Percentiles rank a stretch among this genome's conserved stretches.
These are phyloP conservation scores for Cosmorhoe ocellata DNA, from an alignment of 2,888 invertebrate species.

Conservation along the genomic window DNA sequence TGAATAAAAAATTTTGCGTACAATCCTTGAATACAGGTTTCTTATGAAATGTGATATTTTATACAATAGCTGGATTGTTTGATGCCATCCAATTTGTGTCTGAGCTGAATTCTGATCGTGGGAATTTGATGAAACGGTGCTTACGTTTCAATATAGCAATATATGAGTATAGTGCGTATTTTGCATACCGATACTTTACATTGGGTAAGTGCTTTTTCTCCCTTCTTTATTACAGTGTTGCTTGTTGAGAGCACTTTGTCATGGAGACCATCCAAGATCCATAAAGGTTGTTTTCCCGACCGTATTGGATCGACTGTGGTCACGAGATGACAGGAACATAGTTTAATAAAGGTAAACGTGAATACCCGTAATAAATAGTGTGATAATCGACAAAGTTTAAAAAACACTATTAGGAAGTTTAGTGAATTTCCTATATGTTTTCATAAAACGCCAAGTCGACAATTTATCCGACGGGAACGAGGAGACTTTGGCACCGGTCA, in stretches of 20 bases:
- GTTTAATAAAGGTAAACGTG: too few relatives aligned
- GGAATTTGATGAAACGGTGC: not conserved
- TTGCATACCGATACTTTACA: too few relatives aligned
- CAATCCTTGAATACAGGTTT: conserved; percentile 21
- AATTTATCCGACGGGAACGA: conserved; percentile 11
- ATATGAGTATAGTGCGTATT: too few relatives aligned
- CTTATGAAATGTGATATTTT: conserved; percentile 20
- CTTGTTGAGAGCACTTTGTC: too few relatives aligned
- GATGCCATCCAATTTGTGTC: conserved; percentile 21
- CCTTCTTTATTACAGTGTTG: too few relatives aligned
- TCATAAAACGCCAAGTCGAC: conserved; percentile 8
- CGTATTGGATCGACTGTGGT: too few relatives aligned
- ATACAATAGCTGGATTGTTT: conserved; percentile 21
- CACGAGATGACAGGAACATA: too few relatives aligned
- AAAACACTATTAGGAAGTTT: too few relatives aligned
- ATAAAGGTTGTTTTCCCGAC: too few relatives aligned
- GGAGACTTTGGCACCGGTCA: conserved; percentile 18
- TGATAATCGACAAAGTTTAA: too few relatives aligned
- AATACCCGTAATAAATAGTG: too few relatives aligned
- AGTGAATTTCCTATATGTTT: not conserved
- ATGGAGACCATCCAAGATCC: too few relatives aligned
- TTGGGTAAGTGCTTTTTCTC: not conserved
- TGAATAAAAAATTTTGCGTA: conserved; percentile 25
- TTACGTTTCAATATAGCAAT: conserved; percentile 1
- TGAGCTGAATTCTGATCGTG: conserved; percentile 22